Evolutionary conservation across 2,113 vertebrate genomes (phyloP).

Genomic region (Rhizomys pruinosus): DNA sequence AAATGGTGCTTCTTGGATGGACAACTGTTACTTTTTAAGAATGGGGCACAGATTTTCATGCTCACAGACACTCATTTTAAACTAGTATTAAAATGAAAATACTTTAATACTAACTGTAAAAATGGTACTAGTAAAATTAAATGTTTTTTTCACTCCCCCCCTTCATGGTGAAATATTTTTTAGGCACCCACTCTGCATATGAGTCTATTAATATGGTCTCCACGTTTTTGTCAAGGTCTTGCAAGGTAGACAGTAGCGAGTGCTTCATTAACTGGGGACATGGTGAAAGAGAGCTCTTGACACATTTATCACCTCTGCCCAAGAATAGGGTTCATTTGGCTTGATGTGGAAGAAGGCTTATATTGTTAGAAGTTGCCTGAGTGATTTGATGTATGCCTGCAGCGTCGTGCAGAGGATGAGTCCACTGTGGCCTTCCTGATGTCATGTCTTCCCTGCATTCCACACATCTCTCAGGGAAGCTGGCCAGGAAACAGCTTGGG

Average conservation of each 20-base stretch:
- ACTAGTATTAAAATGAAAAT: too few species aligned
- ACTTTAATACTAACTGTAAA: too few species aligned
- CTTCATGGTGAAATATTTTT: too few species aligned
- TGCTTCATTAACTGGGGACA: background rate
- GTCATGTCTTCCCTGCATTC: background rate
- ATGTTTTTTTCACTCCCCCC: too few species aligned
- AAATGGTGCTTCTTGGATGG: too few species aligned
- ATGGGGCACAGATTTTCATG: too few species aligned
- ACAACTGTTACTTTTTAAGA: too few species aligned
- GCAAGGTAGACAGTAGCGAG: background rate
- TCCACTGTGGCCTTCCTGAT: background rate
- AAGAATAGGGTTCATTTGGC: background rate
- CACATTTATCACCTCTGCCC: background rate
- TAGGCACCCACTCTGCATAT: too few species aligned
- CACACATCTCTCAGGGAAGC: too few species aligned
- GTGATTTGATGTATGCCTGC: background rate
- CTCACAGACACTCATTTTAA: too few species aligned
- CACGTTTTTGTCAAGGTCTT: background rate
- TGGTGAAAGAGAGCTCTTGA: background rate
- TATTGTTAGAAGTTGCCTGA: background rate
- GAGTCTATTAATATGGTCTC: too few species aligned
- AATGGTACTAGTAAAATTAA: too few species aligned
- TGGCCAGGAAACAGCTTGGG: background rate
- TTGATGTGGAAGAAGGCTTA: background rate
- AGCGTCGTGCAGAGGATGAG: background rate